Percentiles rank a stretch among this genome's conserved stretches.
These are phyloP conservation scores for Tinea pellionella DNA, from an alignment of 2,888 invertebrate genomes.

Conservation along the genomic window DNA sequence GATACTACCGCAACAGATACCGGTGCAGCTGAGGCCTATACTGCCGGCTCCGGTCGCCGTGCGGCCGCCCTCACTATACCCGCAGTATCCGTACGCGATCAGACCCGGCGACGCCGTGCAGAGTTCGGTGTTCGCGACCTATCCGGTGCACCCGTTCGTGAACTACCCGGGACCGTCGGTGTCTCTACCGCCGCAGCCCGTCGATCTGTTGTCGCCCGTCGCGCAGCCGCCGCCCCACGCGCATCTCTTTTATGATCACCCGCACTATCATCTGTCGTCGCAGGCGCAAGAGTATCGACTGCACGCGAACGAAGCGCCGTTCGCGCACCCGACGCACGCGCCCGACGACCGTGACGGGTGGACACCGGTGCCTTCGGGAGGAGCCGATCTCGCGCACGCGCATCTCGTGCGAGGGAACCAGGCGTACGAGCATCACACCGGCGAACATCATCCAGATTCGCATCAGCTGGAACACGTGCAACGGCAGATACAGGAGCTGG, in stretches of 20 bases:
- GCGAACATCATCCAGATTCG: constrained; percentile 20
- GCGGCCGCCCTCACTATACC: constrained; percentile 31
- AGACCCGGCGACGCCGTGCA: constrained; percentile 58
- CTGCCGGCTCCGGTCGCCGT: constrained; percentile 31
- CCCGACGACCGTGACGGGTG: constrained; percentile 22
- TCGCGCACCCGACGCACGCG: constrained; percentile 24
- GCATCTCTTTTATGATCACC: neutral
- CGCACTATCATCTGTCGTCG: constrained; percentile 33
- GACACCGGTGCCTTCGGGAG: constrained; percentile 15
- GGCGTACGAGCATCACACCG: constrained; percentile 47
- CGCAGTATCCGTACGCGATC: constrained; percentile 44
- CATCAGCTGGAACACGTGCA: constrained; percentile 21
- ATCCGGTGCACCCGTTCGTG: constrained; percentile 50
- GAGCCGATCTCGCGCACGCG: constrained; percentile 8
- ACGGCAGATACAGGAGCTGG: constrained; percentile 12
- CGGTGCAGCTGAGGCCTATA: constrained; percentile 34
- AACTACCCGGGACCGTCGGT: constrained; percentile 39
- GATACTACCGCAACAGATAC: constrained; percentile 24
- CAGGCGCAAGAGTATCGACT: constrained; percentile 20
- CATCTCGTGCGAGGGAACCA: constrained; percentile 26
- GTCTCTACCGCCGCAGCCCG: constrained; percentile 26
- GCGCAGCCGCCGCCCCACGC: constrained; percentile 6
- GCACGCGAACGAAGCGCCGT: too few species aligned
- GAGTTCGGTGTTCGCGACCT: constrained; percentile 54
- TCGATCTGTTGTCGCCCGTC: too few species aligned